Evolutionary conservation across 2,888 invertebrate species (phyloP).

Genomic region (Hirudinaria manillensis): DNA sequence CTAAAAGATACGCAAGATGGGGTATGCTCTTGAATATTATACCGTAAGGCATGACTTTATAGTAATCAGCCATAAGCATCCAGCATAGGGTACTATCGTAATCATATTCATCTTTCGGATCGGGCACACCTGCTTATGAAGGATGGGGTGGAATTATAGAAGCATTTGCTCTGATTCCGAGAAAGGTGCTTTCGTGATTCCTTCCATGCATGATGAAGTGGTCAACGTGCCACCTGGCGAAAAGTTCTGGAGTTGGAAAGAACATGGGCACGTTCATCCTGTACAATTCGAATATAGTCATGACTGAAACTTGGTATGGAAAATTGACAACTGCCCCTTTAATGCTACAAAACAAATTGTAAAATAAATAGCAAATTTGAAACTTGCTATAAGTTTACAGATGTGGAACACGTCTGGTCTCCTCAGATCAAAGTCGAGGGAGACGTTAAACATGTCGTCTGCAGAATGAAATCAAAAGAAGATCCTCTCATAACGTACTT

Average conservation of each 20-base stretch:
- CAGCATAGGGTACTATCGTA: constrained; percentile 30
- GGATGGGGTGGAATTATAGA: constrained; percentile 49
- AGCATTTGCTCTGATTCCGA: background rate
- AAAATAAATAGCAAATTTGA: no score
- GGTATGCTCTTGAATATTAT: constrained; percentile 34
- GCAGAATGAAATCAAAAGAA: constrained; percentile 20
- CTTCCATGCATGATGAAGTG: constrained; percentile 35
- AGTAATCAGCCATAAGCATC: constrained; percentile 36
- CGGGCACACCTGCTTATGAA: constrained; percentile 26
- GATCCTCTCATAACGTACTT: background rate
- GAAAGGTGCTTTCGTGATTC: constrained; percentile 26
- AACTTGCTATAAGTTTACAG: constrained; percentile 19
- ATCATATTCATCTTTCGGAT: constrained; percentile 37
- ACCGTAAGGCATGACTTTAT: constrained; percentile 33
- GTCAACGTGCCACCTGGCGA: constrained; percentile 35
- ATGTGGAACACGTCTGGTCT: constrained; percentile 20
- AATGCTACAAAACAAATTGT: constrained; percentile 18
- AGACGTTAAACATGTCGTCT: constrained; percentile 10
- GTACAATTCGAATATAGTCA: constrained; percentile 37
- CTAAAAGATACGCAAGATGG: constrained; percentile 33
- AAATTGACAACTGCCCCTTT: constrained; percentile 34
- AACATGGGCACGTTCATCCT: constrained; percentile 39
- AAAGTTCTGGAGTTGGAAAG: constrained; percentile 34
- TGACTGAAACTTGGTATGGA: constrained; percentile 36
- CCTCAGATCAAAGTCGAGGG: constrained; percentile 24